phyloP scores from a whole-genome alignment of 2,113 vertebrate species.

The Rattus rattus region DNA sequence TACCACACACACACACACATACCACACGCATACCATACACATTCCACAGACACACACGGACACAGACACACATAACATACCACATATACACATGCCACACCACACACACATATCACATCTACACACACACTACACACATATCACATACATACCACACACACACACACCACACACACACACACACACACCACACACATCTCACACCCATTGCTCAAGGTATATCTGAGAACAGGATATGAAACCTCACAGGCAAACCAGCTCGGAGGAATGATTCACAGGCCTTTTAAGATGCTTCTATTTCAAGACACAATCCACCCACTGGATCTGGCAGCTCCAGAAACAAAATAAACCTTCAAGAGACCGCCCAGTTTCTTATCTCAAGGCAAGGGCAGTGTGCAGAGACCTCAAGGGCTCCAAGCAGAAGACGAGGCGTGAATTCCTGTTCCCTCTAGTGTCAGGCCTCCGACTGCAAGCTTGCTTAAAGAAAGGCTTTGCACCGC shows the following conservation, averaged over 20 bases:
- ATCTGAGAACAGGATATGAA: constrained; percentile 81
- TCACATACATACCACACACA: background rate
- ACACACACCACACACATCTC: background rate
- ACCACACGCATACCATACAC: too few species aligned
- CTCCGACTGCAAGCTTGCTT: constrained; percentile 26
- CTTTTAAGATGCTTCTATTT: constrained; percentile 81
- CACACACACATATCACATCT: background rate
- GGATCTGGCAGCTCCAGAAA: constrained; percentile 74
- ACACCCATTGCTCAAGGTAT: constrained; percentile 59
- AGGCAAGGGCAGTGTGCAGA: background rate
- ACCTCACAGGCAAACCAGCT: constrained; percentile 30
- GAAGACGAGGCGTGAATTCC: constrained; percentile 13
- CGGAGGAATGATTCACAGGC: constrained; percentile 76
- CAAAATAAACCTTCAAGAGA: constrained; percentile 78
- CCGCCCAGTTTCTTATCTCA: constrained; percentile 54
- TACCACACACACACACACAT: too few species aligned
- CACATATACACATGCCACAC: background rate
- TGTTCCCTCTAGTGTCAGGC: constrained; percentile 36
- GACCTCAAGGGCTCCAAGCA: constrained; percentile 11
- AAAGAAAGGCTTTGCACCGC: constrained; percentile 61
- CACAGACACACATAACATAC: background rate
- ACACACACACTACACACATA: background rate
- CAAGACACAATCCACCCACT: constrained; percentile 73
- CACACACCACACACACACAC: background rate
- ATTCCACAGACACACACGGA: background rate